Evolutionary conservation across 2,797 vertebrate species (phyloP).

Genomic region (Spea hammondii): DNA sequence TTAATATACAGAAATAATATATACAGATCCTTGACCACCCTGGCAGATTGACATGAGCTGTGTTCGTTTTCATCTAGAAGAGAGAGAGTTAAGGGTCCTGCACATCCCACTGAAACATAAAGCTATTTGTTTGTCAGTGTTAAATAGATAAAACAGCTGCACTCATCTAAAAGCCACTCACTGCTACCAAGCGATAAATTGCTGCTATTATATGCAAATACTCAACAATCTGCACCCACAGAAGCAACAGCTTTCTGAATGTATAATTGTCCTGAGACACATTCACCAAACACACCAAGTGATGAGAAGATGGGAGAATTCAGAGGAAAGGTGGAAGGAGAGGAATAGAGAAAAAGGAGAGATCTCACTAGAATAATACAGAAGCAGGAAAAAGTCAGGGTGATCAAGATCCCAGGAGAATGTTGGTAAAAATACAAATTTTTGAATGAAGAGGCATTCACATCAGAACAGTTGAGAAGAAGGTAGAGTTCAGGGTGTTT

Average conservation of each 20-base stretch:
- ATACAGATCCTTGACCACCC: neutral
- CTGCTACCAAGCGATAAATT: conserved; percentile 52
- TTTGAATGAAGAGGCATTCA: no score
- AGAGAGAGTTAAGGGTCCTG: conserved; percentile 37
- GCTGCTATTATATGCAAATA: conserved; percentile 54
- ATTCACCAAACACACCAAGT: conserved; percentile 35
- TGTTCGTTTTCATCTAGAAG: neutral
- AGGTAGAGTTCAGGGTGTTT: no score
- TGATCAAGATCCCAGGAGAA: no score
- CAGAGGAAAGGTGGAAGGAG: conserved; percentile 2
- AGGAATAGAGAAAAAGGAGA: neutral
- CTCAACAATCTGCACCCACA: conserved; percentile 52
- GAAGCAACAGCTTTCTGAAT: conserved; percentile 47
- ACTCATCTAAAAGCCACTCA: conserved; percentile 51
- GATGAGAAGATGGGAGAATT: conserved; percentile 18
- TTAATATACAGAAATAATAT: no score
- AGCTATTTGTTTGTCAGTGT: conserved; percentile 52
- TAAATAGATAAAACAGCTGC: conserved; percentile 53
- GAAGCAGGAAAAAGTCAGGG: no score
- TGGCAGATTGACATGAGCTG: neutral
- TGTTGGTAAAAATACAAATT: no score
- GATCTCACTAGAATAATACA: no score
- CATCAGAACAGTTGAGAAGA: no score
- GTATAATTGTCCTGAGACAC: conserved; percentile 49
- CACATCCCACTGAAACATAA: conserved; percentile 33